Conservation (phyloP, 2,113 vertebrate species). For the Leptobrachium ailaonicum region DNA sequence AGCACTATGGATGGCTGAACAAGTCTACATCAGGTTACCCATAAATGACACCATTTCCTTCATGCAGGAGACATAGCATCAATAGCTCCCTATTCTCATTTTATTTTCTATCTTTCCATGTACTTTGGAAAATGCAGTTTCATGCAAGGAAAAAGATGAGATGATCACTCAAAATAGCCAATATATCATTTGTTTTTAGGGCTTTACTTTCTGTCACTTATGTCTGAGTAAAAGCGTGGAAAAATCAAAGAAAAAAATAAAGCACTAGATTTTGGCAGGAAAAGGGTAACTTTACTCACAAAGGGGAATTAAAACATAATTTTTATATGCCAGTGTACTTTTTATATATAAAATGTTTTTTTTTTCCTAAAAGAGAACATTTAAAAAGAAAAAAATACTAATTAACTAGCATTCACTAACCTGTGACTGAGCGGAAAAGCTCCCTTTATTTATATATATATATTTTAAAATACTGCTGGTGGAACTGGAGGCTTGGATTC, state of each 20-base stretch:
- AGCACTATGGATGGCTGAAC: slow-evolving; percentile 49
- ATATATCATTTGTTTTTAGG: background rate
- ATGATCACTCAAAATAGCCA: background rate
- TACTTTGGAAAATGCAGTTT: slow-evolving; percentile 13
- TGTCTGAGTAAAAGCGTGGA: background rate
- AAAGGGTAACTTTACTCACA: too few relatives aligned
- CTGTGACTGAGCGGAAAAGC: too few relatives aligned
- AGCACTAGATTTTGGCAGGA: background rate
- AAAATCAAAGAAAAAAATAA: background rate
- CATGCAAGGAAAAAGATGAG: background rate
- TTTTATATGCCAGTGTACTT: too few relatives aligned
- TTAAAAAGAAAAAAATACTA: too few relatives aligned
- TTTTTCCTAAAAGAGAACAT: too few relatives aligned
- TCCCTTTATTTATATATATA: too few relatives aligned
- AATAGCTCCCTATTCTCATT: background rate
- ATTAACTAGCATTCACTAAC: too few relatives aligned
- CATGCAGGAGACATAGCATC: background rate
- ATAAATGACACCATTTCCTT: slow-evolving; percentile 20
- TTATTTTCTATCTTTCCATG: slow-evolving; percentile 5
- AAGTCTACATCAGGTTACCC: slow-evolving; percentile 14
- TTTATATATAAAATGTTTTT: too few relatives aligned
- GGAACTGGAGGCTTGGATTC: too few relatives aligned
- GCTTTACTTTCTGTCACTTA: background rate
- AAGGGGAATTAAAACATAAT: too few relatives aligned
- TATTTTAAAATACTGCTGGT: too few relatives aligned